Conservation (phyloP, 2,888 invertebrate species). For the Papilio protenor region DNA sequence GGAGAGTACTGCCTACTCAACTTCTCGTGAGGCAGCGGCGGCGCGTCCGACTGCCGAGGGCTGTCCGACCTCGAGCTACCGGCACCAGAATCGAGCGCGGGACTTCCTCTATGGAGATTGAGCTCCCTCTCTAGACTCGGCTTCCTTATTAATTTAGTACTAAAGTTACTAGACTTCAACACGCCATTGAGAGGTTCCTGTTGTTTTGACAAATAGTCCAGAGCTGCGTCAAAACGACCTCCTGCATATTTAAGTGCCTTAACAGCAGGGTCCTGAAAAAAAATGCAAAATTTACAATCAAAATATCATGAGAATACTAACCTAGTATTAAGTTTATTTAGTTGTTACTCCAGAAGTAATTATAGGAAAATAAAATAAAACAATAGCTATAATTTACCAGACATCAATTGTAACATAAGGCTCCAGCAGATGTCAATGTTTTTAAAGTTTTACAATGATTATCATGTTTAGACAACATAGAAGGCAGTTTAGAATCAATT, state of each 20-base stretch:
- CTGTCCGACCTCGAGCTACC: conserved; percentile 96
- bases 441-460: neutral
- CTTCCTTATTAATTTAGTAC: conserved; percentile 92
- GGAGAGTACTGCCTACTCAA: conserved; percentile 90
- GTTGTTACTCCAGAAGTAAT: neutral
- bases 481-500: conserved; percentile 12
- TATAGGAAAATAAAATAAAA: neutral
- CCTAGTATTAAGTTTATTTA: neutral
- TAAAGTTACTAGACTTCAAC: conserved; percentile 82
- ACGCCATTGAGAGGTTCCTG: conserved; percentile 83
- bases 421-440: neutral
- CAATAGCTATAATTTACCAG: neutral
- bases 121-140: conserved; percentile 94
- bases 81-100: conserved; percentile 94
- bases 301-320: neutral
- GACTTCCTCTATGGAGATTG: conserved; percentile 90
- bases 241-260: conserved; percentile 88
- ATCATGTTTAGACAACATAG: conserved; percentile 25
- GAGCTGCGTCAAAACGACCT: conserved; percentile 88
- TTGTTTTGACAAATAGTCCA: conserved; percentile 87
- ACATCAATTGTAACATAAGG: neutral
- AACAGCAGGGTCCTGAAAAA: conserved; percentile 87
- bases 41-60: conserved; percentile 88
- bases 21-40: conserved; percentile 85
- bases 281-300: conserved; percentile 12